These are phyloP conservation scores for Vesta saturnalis DNA, from an alignment of 2,888 invertebrate species.

Conservation along the genomic window DNA sequence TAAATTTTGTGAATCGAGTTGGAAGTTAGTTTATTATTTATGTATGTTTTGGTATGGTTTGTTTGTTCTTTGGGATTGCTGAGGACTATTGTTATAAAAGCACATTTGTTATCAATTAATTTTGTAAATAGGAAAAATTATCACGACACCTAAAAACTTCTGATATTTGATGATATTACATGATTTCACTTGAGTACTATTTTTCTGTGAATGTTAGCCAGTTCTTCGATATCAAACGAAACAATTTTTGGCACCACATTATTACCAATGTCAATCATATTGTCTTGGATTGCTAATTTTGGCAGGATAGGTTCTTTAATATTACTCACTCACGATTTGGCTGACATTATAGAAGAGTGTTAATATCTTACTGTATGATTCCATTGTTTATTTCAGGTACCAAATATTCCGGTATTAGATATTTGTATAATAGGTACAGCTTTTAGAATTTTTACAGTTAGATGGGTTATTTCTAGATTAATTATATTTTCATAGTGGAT, in stretches of 20 bases:
- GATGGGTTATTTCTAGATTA: too few species aligned
- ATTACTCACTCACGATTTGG: slow-evolving; percentile 85
- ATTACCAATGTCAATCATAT: slow-evolving; percentile 94
- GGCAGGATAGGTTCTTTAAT: slow-evolving; percentile 92
- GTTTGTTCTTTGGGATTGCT: slow-evolving; percentile 86
- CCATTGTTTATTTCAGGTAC: slow-evolving; percentile 54
- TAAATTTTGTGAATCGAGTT: slow-evolving; percentile 93
- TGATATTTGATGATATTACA: slow-evolving; percentile 97
- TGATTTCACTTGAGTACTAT: slow-evolving; percentile 94
- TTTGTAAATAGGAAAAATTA: slow-evolving; percentile 59
- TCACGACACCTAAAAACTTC: slow-evolving; percentile 76
- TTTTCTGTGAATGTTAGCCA: slow-evolving; percentile 89
- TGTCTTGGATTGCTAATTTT: slow-evolving; percentile 96
- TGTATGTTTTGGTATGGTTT: slow-evolving; percentile 85
- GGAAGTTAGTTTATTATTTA: slow-evolving; percentile 88
- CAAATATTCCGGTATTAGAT: not conserved
- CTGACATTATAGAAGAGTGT: slow-evolving; percentile 79
- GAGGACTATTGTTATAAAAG: slow-evolving; percentile 76
- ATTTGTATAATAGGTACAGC: too few species aligned
- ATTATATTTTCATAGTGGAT: too few species aligned
- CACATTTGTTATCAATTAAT: slow-evolving; percentile 50
- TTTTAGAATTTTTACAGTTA: too few species aligned
- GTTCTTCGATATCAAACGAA: slow-evolving; percentile 92
- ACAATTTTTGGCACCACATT: slow-evolving; percentile 99
- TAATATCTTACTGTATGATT: too few species aligned